Evolutionary conservation across 2,888 invertebrate species (phyloP), one percentile per base, ranked within the genome.

Genomic region (Acleris holmiana): DNA sequence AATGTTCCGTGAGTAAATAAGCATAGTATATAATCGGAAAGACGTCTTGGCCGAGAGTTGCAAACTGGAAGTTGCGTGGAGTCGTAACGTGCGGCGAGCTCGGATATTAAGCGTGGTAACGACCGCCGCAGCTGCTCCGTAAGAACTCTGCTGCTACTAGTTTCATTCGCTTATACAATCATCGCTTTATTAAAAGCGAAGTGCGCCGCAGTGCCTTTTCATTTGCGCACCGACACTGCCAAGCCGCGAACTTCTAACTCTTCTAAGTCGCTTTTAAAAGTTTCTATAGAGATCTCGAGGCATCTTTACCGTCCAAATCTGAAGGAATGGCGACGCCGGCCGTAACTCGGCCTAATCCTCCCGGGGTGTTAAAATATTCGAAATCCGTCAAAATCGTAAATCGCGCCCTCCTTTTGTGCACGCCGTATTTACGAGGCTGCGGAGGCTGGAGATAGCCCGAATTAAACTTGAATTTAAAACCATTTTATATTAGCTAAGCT

Each of bases 401-500:
- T 91, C 88, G 89, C 82, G 76, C 77, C 78, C 77, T 78, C 85
- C 89, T 84, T 87, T 89, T 90, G 87, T 88, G 83, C 83, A 85
- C 80, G 79, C 83, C 82, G 82, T 84, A 88, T 87, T 86, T 88
- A 88, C 86, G 86, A 82, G 78, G 78, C 78, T 79, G 54, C 54
- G 81, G 75, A 84, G 85, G 88, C 84, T 82, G 86, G 82, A 90
- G 91, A 91, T 90, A 91, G 88, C 87, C 87, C 83, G 89, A 91
- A 91, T 91, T 91, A 91, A 91, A 91, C 89, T 91, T 89, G 89
- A 91, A 91, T 91, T 92, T 92, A 91, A 92, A 92, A 91, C 92
- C 92, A 91, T 92, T 92, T 92, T 92, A 92, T 92, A 92, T 92
- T 92, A 92, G 91, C 90, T 91, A 89, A 91, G 92, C 92, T 89